A percentile compares a stretch with the other conserved stretches of the same genome.
Evolutionary conservation across 1,140 invertebrate species (phyloP).

Genomic region (Bathynomus jamesi): DNA sequence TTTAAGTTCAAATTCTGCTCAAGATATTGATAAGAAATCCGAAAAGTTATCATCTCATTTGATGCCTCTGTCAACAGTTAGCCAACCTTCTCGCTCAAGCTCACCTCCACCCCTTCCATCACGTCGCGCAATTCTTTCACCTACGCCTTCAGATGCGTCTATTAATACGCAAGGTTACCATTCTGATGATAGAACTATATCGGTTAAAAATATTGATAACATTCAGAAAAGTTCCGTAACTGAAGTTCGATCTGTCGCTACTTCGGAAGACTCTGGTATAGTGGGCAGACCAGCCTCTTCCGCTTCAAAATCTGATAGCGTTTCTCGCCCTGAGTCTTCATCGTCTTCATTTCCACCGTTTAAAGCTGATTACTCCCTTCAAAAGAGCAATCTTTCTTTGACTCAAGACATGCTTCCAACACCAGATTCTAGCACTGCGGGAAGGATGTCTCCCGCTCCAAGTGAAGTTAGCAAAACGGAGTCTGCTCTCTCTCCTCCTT

Average conservation of each 20-base stretch:
- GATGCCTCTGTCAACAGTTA: conserved; percentile 22
- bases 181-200: not conserved
- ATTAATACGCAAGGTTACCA: not conserved
- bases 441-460: conserved; percentile 41
- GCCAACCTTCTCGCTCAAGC: not conserved
- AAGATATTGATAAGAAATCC: not conserved
- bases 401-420: conserved; percentile 39
- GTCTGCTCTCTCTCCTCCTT: conserved; percentile 41
- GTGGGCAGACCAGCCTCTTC: conserved; percentile 41
- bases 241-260: not conserved
- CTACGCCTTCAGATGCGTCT: not conserved
- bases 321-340: conserved; percentile 39
- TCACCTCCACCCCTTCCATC: not conserved
- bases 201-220: not conserved
- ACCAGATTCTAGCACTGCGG: conserved; percentile 39
- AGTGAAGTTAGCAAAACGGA: conserved; percentile 43
- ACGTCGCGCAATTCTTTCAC: not conserved
- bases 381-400: conserved; percentile 36
- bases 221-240: not conserved
- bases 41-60: no score
- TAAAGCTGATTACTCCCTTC: conserved; percentile 39
- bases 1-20: not conserved
- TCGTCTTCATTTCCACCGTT: conserved; percentile 35
- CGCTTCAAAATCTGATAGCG: conserved; percentile 40
- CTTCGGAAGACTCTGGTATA: conserved; percentile 38